These are phyloP conservation scores for Allygus modestus DNA, from an alignment of 2,888 invertebrate species.

Conservation along the genomic window DNA sequence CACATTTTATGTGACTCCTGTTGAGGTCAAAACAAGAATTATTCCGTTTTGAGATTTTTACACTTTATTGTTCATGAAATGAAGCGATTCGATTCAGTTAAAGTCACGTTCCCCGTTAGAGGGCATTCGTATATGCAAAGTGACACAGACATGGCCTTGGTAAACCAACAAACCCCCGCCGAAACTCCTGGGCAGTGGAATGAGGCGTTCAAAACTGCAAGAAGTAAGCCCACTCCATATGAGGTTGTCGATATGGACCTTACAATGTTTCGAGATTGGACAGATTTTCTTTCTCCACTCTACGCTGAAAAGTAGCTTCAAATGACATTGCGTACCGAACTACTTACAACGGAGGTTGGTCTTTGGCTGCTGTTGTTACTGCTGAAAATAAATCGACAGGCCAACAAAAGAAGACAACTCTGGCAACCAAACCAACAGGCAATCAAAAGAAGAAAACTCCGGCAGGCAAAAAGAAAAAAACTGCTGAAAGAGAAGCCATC, in stretches of 20 bases:
- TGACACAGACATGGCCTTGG: too few species aligned
- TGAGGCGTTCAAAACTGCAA: slow-evolving; percentile 25
- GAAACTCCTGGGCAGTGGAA: slow-evolving; percentile 32
- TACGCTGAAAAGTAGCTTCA: slow-evolving; percentile 18
- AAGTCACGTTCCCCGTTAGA: neutral
- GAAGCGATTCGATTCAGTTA: slow-evolving; percentile 6
- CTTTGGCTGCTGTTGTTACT: too few species aligned
- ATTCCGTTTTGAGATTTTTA: slow-evolving; percentile 2
- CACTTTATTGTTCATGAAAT: slow-evolving; percentile 28
- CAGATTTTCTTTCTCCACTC: slow-evolving; percentile 45
- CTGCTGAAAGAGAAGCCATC: too few species aligned
- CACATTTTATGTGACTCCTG: neutral
- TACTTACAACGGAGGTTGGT: too few species aligned
- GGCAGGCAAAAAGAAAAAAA: too few species aligned
- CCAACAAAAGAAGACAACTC: too few species aligned
- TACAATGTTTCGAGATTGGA: slow-evolving; percentile 36
- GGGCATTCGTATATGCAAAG: too few species aligned
- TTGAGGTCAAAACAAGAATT: too few species aligned
- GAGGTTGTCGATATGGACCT: slow-evolving; percentile 21
- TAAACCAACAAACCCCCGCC: slow-evolving; percentile 15
- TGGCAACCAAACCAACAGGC: too few species aligned
- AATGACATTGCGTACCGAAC: too few species aligned
- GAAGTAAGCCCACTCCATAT: slow-evolving; percentile 24
- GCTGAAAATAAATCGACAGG: too few species aligned
- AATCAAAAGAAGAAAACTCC: too few species aligned